Base-by-base conservation (phyloP, 2,113 vertebrate species). In the Gallinago paraguaiae region DNA sequence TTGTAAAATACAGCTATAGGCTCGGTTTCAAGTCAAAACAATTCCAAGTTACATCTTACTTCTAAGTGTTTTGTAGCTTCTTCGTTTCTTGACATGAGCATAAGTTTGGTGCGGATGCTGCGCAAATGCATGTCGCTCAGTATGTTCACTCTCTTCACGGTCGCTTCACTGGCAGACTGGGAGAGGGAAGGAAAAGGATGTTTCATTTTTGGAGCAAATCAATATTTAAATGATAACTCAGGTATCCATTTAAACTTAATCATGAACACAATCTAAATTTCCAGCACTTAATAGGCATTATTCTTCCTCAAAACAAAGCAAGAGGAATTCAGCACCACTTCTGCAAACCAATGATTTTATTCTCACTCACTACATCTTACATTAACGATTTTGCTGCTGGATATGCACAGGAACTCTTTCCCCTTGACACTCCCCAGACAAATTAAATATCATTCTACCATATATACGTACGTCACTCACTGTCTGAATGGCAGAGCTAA, bases 101-200 rank as follows among this genome's bases (percentile, higher is more conserved):
- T 98, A 69, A 98, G 97, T 18, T 98, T 98, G 20, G 98, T 98
- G 76, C 98, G 98, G 93, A 98, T 98, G 97, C 98, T 98, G 94
- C 98, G 97, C 95, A 98, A 97, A 93, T 98, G 98, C 98, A 98
- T 98, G 94, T 98, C 98, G 95, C 98, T 98, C 91, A 98, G 96
- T 87, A 98, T 98, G 83, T 97, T 98, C 94, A 98, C 98, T 95
- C 98, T 97, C 96, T 98, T 98, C 96, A 98, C 98, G 92, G 98
- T 98, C 75, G 98, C 97, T 97, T 98, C 98, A 71, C 98, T 98
- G 93, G 98, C 98, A 96, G 98, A 98, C 98, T 98, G 87, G 9
- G 86, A 53, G 76, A 88, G 35, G 78, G 19, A 79, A 72, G 31
- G 53, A 79, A 80, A 6, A 80, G 4, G 25, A 86, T 76, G 22